Conservation (phyloP, 1,140 invertebrate genomes). For the Littorina saxatilis region DNA sequence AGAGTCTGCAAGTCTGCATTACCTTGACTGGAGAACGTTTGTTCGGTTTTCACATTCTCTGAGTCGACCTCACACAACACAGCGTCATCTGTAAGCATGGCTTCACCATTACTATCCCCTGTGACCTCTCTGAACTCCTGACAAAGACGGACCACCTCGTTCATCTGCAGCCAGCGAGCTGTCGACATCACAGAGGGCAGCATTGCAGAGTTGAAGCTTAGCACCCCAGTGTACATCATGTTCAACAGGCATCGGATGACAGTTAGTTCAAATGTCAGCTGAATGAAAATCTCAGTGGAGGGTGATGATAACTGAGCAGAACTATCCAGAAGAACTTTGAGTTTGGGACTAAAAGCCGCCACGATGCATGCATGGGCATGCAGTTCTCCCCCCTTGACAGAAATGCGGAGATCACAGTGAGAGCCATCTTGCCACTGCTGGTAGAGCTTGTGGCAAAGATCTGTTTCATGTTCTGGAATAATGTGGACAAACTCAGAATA, state of each 20-base stretch:
- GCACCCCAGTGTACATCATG: slow-evolving; percentile 43
- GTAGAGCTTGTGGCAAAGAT: slow-evolving; percentile 40
- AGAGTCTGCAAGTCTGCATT: too few species aligned
- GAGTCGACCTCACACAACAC: neutral
- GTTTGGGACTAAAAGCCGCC: slow-evolving; percentile 42
- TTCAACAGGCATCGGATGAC: slow-evolving; percentile 27
- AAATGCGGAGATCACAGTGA: slow-evolving; percentile 40
- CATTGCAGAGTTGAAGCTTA: slow-evolving; percentile 10
- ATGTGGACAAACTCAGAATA: slow-evolving; percentile 38
- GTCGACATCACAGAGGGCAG: slow-evolving; percentile 26
- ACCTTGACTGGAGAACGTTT: too few species aligned
- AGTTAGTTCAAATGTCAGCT: neutral
- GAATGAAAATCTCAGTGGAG: neutral
- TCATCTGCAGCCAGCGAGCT: slow-evolving; percentile 32
- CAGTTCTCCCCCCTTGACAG: slow-evolving; percentile 25
- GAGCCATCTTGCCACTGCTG: slow-evolving; percentile 39
- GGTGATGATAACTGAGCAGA: neutral
- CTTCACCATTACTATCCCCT: neutral
- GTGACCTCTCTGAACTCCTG: slow-evolving; percentile 21
- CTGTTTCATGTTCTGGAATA: slow-evolving; percentile 34
- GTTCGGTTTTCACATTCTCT: too few species aligned
- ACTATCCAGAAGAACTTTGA: slow-evolving; percentile 1
- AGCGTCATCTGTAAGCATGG: neutral
- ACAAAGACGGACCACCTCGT: slow-evolving; percentile 26
- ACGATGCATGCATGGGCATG: slow-evolving; percentile 43